Base-by-base conservation (phyloP, 1,140 invertebrate species). In the Andricus grossulariae region DNA sequence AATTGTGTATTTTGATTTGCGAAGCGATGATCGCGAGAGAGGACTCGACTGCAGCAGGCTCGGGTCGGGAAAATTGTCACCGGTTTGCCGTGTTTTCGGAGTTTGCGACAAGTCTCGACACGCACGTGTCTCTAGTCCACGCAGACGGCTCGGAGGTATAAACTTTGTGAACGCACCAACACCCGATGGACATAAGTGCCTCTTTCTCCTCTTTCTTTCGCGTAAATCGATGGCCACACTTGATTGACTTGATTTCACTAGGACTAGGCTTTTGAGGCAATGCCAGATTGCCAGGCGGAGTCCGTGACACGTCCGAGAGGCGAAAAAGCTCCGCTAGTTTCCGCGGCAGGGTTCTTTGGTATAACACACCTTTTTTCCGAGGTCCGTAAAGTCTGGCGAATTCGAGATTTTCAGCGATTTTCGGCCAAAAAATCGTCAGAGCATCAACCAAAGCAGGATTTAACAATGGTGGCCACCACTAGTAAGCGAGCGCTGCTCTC, bases 401-500 rank as follows among this genome's bases (percentile, higher is more conserved):
- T 85, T 85, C 80, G 84, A 83, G 83, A 87, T 86, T 86, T 83
- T 76, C 39, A 10, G 39, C 39, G 39, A 45, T 45, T 85, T 66
- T 66, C 76, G 72, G 79, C 77, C 79, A 72, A 86, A 89, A 85
- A 86, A 82, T 85, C 84, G 84, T 86, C 84, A 80, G 84, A 78
- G 84, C 88, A 90, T 89, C 86, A 90, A 88, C 85, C 86, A 90
- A 89, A 87, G 84, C 88, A 87, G 87, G 85, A 86, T 87, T 90
- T 88, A 88, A 90, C 89, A 90, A 90, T 90, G 89, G 89, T 90
- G 88, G 88, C 88, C 84, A 85, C 86, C 50, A 83, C 83, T 81
- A 88, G 84, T 82, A 78, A 85, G 82, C 83, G 81, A 76, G 81
- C 85, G 83, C 84, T 84, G 89, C 86, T 88, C 89, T 32, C 25